These are phyloP conservation scores for Pygoscelis antarcticus DNA, from an alignment of 2,113 vertebrate species.

Conservation along the genomic window DNA sequence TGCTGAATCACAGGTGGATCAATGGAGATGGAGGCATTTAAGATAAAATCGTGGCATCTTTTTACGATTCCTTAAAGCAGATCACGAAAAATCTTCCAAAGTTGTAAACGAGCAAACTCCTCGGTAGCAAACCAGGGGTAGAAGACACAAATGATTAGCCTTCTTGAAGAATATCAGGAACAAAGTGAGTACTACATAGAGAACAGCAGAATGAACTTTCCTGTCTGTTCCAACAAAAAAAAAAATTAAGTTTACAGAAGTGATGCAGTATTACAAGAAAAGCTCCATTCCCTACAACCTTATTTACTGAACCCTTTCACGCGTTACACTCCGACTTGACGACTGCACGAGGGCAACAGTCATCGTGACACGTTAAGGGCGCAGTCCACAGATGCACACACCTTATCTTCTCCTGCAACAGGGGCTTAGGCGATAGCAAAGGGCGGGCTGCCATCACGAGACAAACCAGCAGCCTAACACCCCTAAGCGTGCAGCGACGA, in stretches of 20 bases:
- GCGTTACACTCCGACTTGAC: accelerated
- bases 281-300: background rate
- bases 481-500: accelerated
- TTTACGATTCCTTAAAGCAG: background rate
- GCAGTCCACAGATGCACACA: accelerated
- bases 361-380: accelerated
- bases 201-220: accelerated
- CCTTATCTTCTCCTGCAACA: accelerated
- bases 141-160: background rate
- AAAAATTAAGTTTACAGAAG: accelerated
- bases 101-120: background rate
- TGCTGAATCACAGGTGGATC: background rate
- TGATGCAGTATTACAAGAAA: accelerated
- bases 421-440: accelerated
- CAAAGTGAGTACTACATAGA: accelerated
- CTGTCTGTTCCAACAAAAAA: accelerated
- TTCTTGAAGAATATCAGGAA: accelerated
- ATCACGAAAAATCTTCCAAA: background rate
- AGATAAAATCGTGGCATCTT: accelerated
- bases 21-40: too few relatives aligned
- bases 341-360: accelerated
- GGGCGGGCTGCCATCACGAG: background rate
- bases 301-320: accelerated
- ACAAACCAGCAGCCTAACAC: accelerated
- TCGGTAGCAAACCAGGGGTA: background rate